Percentiles rank a stretch among this genome's conserved stretches.
These are phyloP conservation scores for Pyrochroa serraticornis DNA, from an alignment of 2,888 invertebrate species.

Conservation along the genomic window DNA sequence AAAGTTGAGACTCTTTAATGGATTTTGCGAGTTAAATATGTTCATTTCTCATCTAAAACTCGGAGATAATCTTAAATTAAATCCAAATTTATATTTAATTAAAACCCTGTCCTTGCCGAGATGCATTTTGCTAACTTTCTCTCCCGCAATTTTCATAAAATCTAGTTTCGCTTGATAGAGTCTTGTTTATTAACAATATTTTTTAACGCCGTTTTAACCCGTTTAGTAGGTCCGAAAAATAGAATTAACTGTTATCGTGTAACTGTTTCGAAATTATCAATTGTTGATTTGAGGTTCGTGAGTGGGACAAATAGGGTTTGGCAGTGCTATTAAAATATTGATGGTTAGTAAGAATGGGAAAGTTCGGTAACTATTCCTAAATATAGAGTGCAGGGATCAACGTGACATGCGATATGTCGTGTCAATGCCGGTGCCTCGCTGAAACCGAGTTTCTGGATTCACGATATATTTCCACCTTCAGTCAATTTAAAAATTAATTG, in stretches of 20 bases:
- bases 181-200: too few relatives aligned
- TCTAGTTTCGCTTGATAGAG: too few relatives aligned
- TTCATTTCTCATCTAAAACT: conserved; percentile 43
- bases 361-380: conserved; percentile 36
- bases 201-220: too few relatives aligned
- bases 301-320: conserved; percentile 26
- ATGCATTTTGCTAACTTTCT: conserved; percentile 1
- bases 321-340: conserved; percentile 30
- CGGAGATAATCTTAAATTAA: conserved; percentile 37
- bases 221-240: too few relatives aligned
- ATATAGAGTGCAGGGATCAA: conserved; percentile 33
- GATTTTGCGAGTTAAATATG: conserved; percentile 50
- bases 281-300: conserved; percentile 16
- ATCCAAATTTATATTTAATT: conserved; percentile 45
- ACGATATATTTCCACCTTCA: background rate
- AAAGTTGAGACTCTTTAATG: conserved; percentile 50
- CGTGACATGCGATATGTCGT: conserved; percentile 45
- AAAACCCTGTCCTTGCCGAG: conserved; percentile 30
- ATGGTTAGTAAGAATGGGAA: conserved; percentile 22
- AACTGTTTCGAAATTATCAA: conserved; percentile 4
- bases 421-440: conserved; percentile 24
- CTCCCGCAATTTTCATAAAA: background rate
- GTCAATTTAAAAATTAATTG: too few relatives aligned
- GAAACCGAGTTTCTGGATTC: conserved; percentile 14
- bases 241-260: too few relatives aligned